Base-by-base conservation (phyloP, 1,140 invertebrate species). In the Halictus rubicundus region DNA sequence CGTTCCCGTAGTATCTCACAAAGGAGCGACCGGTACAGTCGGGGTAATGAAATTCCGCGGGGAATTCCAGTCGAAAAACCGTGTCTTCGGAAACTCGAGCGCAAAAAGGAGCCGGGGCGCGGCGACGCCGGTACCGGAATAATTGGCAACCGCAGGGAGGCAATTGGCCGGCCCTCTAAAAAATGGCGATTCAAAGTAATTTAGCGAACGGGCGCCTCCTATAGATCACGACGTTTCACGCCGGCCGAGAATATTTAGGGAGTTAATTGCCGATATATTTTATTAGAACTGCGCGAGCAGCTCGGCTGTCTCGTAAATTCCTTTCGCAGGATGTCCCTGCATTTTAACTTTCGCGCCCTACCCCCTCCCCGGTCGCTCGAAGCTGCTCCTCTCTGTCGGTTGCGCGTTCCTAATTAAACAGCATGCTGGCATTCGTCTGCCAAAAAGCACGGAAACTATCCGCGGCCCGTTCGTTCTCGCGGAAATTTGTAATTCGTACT, bases 251-350 rank as follows among this genome's bases (percentile, higher is more conserved):
- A 93, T 93, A 93, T 93, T 92, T 90, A 92, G 91, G 90, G 90
- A 89, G 87, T 91, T 93, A 93, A 93, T 93, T 93, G 91, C 92
- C 90, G 90, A 92, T 93, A 93, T 93, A 93, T 93, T 93, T 93
- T 89, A 90, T 91, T 91, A 90, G 84, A 90, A 91, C 88, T 88
- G 84, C 88, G 81, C 75, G 80, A 87, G 87, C 81, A 84, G 64
- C 81, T 87, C 84, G 84, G 86, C 84, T 87, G 87, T 89, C 88
- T 90, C 91, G 88, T 93, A 92, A 93, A 93, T 93, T 93, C 89
- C 91, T 91, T 89, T 64, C 75, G 27, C 81, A 83, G 87, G 87
- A 86, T 92, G 91, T 92, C 91, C 88, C 87, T 89, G 90, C 87
- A 84, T 90, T 90, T 88, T 88, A 89, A 88, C 87, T 87, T 88